phyloP scores from a whole-genome alignment of 2,113 vertebrate species.

The Anarrhichthys ocellatus region DNA sequence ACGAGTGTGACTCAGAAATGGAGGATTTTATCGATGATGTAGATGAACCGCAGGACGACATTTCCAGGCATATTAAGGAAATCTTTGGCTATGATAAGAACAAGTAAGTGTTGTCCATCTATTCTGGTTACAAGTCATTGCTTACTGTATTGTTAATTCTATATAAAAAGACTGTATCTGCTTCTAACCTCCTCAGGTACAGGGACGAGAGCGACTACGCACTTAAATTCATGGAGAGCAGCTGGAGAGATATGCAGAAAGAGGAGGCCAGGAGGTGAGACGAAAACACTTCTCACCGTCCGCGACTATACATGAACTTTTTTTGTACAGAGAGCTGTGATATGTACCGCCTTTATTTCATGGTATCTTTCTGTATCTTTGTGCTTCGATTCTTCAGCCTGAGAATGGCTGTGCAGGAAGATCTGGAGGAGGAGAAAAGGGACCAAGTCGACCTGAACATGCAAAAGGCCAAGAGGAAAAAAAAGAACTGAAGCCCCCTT shows the following conservation, averaged over 20 bases:
- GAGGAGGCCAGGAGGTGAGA: conserved; percentile 96
- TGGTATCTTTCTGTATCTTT: conserved; percentile 15
- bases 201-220: conserved; percentile 99
- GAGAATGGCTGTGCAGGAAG: conserved; percentile 90
- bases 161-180: not conserved
- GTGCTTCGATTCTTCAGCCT: conserved; percentile 80
- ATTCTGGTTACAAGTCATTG: not conserved
- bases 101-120: conserved; percentile 80
- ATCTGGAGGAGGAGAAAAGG: conserved; percentile 89
- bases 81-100: conserved; percentile 96
- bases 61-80: conserved; percentile 96
- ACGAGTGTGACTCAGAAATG: conserved; percentile 97
- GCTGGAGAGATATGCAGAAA: conserved; percentile 95
- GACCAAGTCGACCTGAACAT: conserved; percentile 89
- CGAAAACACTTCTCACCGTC: not conserved
- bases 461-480: conserved; percentile 86
- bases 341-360: not conserved
- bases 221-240: conserved; percentile 98
- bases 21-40: conserved; percentile 97
- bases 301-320: not conserved
- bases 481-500: conserved; percentile 73
- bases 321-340: not conserved
- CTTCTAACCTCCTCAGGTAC: conserved; percentile 83
- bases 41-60: conserved; percentile 92
- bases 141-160: not conserved